Base-by-base conservation (phyloP, 1,140 invertebrate species). In the Anagrus nilaparvatae region DNA sequence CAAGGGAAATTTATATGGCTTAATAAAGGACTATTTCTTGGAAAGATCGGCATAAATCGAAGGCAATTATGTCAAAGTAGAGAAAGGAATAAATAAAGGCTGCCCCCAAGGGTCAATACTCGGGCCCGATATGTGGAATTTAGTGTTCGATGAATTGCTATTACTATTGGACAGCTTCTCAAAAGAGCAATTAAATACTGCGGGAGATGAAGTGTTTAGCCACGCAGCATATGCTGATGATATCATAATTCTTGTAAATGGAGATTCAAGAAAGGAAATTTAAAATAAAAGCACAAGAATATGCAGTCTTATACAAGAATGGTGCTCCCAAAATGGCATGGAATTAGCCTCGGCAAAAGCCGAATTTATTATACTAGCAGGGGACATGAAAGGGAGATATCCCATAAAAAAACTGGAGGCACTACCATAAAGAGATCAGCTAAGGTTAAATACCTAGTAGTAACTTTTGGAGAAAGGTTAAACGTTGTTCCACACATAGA, bases 31-130 rank as follows among this genome's bases (percentile, higher is more conserved):
- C 23, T 37, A 37, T 14, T 24, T 37, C n/a, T 9, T 5, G 2
- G 23, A 37, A 8, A 24, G 35, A 14, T 13, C 14, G 18, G 24
- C 27, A 10, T 21, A 8, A 4, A 25, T 37, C 4, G 4, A 19
- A 4, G 16, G 14, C 2, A 17, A 13, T 3, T 27, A 23, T 18
- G 40, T 18, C 18, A 33, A 43, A 9, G 21, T 24, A 13, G 27
- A 33, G 31, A 58, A 49, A 34, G 5, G 12, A 1, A 44, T 52
- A 10, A 56, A 49, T 0, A 56, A 53, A 44, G 61, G 66, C 0
- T 63, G 68, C 34, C 65, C 65, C 0, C 61, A 70, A 47, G 62
- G 65, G 0, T 69, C 63, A 0, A 59, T 67, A 5, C 37, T 66
- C 0, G 61, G 62, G 0, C 59, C 65, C 0, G 20, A 39, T 2